Evolutionary conservation across 2,888 invertebrate species (phyloP).

Genomic region (Drosophila picticornis): DNA sequence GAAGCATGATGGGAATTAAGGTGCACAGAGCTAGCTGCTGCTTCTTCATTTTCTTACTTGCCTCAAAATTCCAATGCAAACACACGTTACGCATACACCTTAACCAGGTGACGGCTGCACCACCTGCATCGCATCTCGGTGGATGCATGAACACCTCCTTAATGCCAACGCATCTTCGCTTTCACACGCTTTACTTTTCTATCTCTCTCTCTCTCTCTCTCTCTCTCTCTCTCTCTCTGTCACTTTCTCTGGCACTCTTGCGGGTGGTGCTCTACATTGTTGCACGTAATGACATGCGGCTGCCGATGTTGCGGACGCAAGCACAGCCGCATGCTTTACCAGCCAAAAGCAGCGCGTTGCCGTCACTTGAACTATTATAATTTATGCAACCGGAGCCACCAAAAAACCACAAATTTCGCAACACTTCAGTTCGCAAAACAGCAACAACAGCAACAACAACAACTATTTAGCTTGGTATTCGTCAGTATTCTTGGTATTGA

Average conservation of each 20-base stretch:
- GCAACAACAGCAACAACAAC: neutral
- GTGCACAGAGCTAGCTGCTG: conserved; percentile 5
- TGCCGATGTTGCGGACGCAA: conserved; percentile 67
- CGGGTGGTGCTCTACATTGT: conserved; percentile 38
- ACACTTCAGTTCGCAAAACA: conserved; percentile 40
- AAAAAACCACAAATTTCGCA: conserved; percentile 69
- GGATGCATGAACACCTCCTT: conserved; percentile 70
- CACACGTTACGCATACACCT: conserved; percentile 44
- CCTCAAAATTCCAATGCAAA: conserved; percentile 48
- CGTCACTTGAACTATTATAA: conserved; percentile 39
- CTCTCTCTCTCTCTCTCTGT: neutral
- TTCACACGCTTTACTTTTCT: conserved; percentile 38
- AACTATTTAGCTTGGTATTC: conserved; percentile 41
- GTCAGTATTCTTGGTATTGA: conserved; percentile 9
- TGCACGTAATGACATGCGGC: conserved; percentile 76
- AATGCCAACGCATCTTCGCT: conserved; percentile 43
- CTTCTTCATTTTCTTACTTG: conserved; percentile 30
- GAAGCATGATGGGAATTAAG: conserved; percentile 33
- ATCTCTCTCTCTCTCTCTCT: neutral
- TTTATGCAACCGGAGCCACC: conserved; percentile 48
- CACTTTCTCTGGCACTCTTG: neutral
- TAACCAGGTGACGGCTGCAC: conserved; percentile 52
- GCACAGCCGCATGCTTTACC: conserved; percentile 25
- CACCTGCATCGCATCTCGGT: neutral
- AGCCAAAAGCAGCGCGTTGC: conserved; percentile 8